Evolutionary conservation across 2,888 invertebrate species (phyloP), one percentile per base, ranked within the genome.

Genomic region (Liopterus haemorrhoidalis): DNA sequence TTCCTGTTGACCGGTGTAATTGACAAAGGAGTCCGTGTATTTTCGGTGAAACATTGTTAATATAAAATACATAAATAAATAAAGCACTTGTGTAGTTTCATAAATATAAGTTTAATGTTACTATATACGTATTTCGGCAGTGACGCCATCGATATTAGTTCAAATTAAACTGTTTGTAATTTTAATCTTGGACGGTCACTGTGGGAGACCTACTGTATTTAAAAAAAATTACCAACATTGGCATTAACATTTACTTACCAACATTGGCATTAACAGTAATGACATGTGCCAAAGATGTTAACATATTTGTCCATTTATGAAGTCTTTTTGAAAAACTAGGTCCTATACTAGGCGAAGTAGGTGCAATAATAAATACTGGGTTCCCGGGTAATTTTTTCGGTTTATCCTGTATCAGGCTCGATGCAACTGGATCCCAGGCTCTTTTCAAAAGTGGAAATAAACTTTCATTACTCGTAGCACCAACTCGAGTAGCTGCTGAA

Each of bases 371-470:
- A 52, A 85, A 71, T 12, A 84, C 70, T 11, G 83, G 78, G 64
- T 80, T 81, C 12, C 81, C 78, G 1, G 84, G 78, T 18, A 87
- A 64, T 61, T 82, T 85, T 59, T 81, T 81, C 30, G 78, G 75
- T 66, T 81, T 83, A 47, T 77, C 74, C 40, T 78, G 71, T 49
- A 71, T 69, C 30, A 81, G 63, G 49, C 70, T 69, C 12, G 71
- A 64, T 3, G 75, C 66, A 6, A 81, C 72, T 0, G 87, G 88
- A 62, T 88, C 87, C 85, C 87, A 87, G 6, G 81, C 76, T 48
- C 77, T 67, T 59, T 39, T 82, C 18, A 82, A 57, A 27, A 87
- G 68, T 1, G 80, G 74, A 27, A 74, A 74, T 18, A 87, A 65
- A 5, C 78, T 75, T 56, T 85, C 84, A 54, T 77, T 75, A 32